Evolutionary conservation across 2,113 vertebrate species (phyloP), one percentile per base, ranked within the genome.

Genomic region (Raja brachyura): DNA sequence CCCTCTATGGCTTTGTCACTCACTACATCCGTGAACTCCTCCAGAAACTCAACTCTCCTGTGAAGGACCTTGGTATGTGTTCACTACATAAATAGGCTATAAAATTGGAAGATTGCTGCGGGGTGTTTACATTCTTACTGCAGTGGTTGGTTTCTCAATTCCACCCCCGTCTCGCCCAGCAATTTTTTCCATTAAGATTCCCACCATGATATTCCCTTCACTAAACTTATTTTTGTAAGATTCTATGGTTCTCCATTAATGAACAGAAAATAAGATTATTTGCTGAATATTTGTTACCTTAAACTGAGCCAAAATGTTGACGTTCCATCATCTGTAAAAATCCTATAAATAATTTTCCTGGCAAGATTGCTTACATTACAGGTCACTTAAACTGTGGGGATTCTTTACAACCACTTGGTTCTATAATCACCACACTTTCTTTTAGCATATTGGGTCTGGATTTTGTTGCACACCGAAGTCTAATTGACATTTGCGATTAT

Each of bases 271-370:
- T 28, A 25, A 74, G 10, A 92, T 28, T 74, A 25, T 25, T 92
- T 92, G 66, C 70, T 92, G 31, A 28, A 92, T 39, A 73, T 74
- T 70, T 39, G 48, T 92, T 68, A 28, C 39, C 11, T 73, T 73
- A 48, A 74, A 92, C 68, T 48, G 20, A 73, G 90, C 68, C 90
- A 92, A 73, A 74, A 5, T 8, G 11, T 54, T 73, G 68, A 92
- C 48, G 33, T 73, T 66, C 18, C 66, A 92, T 70, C 63, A 70
- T 54, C 33, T 73, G 68, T 39, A 73, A 92, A 20, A 68, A 25
- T 73, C 68, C 33, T 39, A 48, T 92, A 73, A 92, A 92, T 73
- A 92, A 18, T 66, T 92, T 48, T 92, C 33, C 88, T 92, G 66
- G 88, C 88, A 92, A 22, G 33, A 48, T 54, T 70, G 61, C 68